Evolutionary conservation across 2,113 vertebrate genomes (phyloP).

Genomic region (Anoura caudifer): DNA sequence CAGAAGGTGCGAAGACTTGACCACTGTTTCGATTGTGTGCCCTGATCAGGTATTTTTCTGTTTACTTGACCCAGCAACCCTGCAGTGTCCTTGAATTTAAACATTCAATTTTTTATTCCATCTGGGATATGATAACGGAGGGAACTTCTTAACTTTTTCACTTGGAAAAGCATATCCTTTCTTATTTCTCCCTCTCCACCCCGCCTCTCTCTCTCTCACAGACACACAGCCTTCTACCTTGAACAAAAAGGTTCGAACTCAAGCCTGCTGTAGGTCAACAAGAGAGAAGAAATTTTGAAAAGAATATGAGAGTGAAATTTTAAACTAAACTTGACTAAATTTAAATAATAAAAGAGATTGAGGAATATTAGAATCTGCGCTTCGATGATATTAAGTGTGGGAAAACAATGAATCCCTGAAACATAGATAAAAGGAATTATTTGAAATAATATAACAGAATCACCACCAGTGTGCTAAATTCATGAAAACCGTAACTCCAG

Average conservation of each 20-base stretch:
- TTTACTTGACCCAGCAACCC: conserved; percentile 2
- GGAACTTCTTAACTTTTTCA: background rate
- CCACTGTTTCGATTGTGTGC: background rate
- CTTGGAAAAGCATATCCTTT: background rate
- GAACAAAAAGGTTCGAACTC: background rate
- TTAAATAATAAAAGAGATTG: background rate
- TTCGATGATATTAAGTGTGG: background rate
- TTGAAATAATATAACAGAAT: background rate
- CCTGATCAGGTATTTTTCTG: background rate
- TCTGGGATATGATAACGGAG: background rate
- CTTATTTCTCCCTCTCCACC: background rate
- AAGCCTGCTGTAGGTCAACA: background rate
- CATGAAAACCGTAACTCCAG: background rate
- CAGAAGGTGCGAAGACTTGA: background rate
- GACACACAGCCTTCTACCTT: background rate
- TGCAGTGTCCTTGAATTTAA: conserved; percentile 3
- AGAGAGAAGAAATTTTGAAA: background rate
- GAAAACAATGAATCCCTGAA: background rate
- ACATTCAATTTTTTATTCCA: background rate
- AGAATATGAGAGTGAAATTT: background rate
- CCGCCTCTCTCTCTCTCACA: background rate
- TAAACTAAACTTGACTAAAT: background rate
- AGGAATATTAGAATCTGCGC: background rate
- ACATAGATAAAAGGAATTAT: background rate
- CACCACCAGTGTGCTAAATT: background rate